phyloP scores from a whole-genome alignment of 2,797 vertebrate genomes.

The Numenius phaeopus region DNA sequence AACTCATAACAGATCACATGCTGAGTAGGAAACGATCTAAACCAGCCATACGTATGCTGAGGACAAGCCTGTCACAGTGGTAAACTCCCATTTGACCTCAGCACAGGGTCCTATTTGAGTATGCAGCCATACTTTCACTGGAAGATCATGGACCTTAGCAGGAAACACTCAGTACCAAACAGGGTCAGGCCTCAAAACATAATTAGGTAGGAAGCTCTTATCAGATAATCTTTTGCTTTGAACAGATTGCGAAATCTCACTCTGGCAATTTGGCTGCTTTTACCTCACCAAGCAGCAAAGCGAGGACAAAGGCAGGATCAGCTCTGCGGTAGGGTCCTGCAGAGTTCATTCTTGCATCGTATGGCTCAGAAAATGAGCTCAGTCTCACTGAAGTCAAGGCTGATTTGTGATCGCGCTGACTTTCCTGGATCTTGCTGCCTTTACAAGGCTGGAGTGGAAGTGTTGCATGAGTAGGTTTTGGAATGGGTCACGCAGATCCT shows the following conservation, averaged over 20 bases:
- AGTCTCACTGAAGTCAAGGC: background rate
- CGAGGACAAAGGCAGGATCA: slow-evolving; percentile 60
- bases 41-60: background rate
- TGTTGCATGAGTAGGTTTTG: slow-evolving; percentile 41
- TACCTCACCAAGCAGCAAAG: slow-evolving; percentile 32
- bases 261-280: slow-evolving; percentile 10
- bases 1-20: background rate
- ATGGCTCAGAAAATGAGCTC: slow-evolving; percentile 32
- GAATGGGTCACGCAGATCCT: background rate
- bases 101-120: background rate
- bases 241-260: slow-evolving; percentile 22
- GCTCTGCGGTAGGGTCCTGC: background rate
- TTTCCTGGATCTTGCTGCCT: slow-evolving; percentile 2
- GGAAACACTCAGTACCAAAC: background rate
- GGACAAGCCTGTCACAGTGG: background rate
- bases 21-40: background rate
- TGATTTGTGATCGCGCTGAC: background rate
- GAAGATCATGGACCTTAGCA: background rate
- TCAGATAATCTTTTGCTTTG: slow-evolving; percentile 44
- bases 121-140: background rate
- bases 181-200: slow-evolving; percentile 17
- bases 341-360: background rate
- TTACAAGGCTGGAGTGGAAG: slow-evolving; percentile 3
- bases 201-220: slow-evolving; percentile 56
- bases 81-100: background rate